phyloP scores from a whole-genome alignment of 2,113 vertebrate species.

The Nyctibius bracteatus region DNA sequence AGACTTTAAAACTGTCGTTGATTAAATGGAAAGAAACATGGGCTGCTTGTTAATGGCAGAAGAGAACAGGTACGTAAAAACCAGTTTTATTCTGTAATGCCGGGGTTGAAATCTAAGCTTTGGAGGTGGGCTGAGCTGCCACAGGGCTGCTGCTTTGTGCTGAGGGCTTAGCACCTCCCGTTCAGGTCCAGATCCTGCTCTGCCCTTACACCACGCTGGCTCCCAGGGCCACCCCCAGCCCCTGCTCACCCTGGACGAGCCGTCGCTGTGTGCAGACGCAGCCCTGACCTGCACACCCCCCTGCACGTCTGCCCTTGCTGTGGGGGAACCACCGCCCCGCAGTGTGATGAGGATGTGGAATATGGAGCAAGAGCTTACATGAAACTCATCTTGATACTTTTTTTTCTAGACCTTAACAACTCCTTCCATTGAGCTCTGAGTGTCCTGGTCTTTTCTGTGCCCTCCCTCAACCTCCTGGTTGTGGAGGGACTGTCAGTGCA shows the following conservation, averaged over 20 bases:
- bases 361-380: neutral
- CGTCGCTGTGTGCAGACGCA: rapidly evolving
- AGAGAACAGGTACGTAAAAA: neutral
- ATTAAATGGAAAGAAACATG: rapidly evolving
- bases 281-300: neutral
- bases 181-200: neutral
- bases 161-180: neutral
- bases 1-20: neutral
- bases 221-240: neutral
- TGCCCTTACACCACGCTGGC: neutral
- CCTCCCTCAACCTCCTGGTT: neutral
- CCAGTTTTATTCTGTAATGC: rapidly evolving
- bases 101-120: neutral
- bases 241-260: too few species aligned
- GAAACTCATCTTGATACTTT: rapidly evolving
- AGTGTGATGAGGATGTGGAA: rapidly evolving
- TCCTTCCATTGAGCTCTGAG: neutral
- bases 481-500: too few species aligned
- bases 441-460: neutral
- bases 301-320: rapidly evolving
- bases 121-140: neutral
- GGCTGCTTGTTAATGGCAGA: neutral
- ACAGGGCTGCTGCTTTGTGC: neutral
- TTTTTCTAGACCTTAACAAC: rapidly evolving
- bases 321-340: neutral